These are phyloP conservation scores for Dendrolimus kikuchii DNA, from an alignment of 1,140 invertebrate genomes.

Conservation along the genomic window DNA sequence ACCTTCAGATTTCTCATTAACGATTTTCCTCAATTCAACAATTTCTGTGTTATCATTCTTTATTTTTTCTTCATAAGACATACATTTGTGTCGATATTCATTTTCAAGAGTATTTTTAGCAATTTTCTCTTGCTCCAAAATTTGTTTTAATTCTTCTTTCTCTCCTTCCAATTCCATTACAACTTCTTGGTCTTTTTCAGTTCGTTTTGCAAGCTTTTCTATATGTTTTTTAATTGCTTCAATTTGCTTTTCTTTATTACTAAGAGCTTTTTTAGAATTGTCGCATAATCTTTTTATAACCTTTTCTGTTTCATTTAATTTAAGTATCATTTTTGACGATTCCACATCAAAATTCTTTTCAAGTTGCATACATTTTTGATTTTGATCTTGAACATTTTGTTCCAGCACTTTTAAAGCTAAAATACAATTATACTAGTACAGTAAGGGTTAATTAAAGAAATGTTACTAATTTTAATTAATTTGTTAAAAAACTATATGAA, in stretches of 20 bases:
- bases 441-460: neutral
- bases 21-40: slow-evolving; percentile 15
- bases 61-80: slow-evolving; percentile 13
- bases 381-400: slow-evolving; percentile 17
- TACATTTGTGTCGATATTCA: slow-evolving; percentile 30
- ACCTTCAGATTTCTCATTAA: slow-evolving; percentile 25
- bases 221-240: slow-evolving; percentile 21
- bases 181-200: slow-evolving; percentile 13
- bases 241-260: slow-evolving; percentile 25
- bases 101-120: slow-evolving; percentile 25
- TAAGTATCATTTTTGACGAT: slow-evolving; percentile 20
- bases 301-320: slow-evolving; percentile 27
- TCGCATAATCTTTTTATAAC: slow-evolving; percentile 19
- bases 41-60: slow-evolving; percentile 15
- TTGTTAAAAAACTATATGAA: no score
- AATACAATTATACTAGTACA: slow-evolving; percentile 1
- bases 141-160: slow-evolving; percentile 17
- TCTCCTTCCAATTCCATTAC: slow-evolving; percentile 15
- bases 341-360: slow-evolving; percentile 23
- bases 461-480: no score
- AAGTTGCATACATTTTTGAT: slow-evolving; percentile 14
- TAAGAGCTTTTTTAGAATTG: slow-evolving; percentile 14
- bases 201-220: slow-evolving; percentile 12
- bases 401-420: slow-evolving; percentile 21
- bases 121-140: slow-evolving; percentile 18